These are phyloP conservation scores for Maniola hyperantus DNA, from an alignment of 2,888 invertebrate species.

Conservation along the genomic window DNA sequence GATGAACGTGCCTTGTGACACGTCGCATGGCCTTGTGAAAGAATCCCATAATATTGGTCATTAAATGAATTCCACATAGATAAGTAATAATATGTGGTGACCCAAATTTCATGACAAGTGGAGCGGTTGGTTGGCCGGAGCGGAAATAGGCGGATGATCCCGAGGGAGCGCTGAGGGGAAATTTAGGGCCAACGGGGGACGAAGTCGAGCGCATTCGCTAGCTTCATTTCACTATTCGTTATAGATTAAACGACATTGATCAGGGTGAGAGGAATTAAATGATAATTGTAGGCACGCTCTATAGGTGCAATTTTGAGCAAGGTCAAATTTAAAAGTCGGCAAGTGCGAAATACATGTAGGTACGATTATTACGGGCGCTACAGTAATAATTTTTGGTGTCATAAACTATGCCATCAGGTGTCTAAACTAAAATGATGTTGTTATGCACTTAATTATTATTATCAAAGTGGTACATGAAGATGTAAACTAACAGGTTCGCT, in stretches of 20 bases:
- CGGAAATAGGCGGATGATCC: slow-evolving; percentile 67
- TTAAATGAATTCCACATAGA: slow-evolving; percentile 60
- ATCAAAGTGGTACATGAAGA: too few relatives aligned
- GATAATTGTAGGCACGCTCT: background rate
- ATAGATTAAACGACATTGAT: slow-evolving; percentile 37
- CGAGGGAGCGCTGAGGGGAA: slow-evolving; percentile 55
- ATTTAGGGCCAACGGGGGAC: slow-evolving; percentile 60
- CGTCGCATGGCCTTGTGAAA: slow-evolving; percentile 21
- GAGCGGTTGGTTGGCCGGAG: slow-evolving; percentile 51
- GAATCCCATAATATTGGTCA: slow-evolving; percentile 49
- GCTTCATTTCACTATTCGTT: slow-evolving; percentile 32
- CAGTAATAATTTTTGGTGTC: background rate
- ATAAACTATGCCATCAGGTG: background rate
- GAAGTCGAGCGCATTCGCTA: slow-evolving; percentile 42
- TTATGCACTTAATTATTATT: too few relatives aligned
- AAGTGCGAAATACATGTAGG: background rate
- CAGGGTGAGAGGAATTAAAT: slow-evolving; percentile 27
- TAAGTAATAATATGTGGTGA: slow-evolving; percentile 72
- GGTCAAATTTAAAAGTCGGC: slow-evolving; percentile 4
- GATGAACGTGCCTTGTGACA: background rate
- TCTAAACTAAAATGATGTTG: too few relatives aligned
- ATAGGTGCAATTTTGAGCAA: slow-evolving; percentile 8
- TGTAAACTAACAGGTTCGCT: too few relatives aligned
- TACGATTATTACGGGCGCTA: background rate
- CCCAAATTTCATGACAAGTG: slow-evolving; percentile 70